Evolutionary conservation across 2,888 invertebrate genomes (phyloP).

Genomic region (Cylloceria caligata): DNA sequence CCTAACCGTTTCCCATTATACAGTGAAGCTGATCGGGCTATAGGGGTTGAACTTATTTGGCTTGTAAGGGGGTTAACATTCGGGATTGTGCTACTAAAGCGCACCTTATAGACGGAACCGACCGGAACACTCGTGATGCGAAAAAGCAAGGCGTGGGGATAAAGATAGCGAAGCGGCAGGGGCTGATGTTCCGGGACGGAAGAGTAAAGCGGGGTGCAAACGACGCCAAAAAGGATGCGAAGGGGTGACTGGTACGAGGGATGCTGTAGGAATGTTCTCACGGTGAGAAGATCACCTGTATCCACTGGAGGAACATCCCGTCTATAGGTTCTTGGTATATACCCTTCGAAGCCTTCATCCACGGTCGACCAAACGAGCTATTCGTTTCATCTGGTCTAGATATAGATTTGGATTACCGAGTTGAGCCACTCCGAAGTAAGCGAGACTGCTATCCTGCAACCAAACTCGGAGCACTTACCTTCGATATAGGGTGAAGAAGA

Average conservation of each 20-base stretch:
- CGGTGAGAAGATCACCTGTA: conserved; percentile 82
- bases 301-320: conserved; percentile 72
- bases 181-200: conserved; percentile 58
- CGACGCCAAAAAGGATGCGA: conserved; percentile 71
- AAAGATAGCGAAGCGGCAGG: conserved; percentile 63
- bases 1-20: conserved; percentile 82
- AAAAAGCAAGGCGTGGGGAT: conserved; percentile 43
- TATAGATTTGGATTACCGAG: conserved; percentile 63
- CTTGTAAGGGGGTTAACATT: conserved; percentile 73
- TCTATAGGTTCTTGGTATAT: neutral
- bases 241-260: conserved; percentile 78
- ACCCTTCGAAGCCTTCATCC: conserved; percentile 57
- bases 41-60: conserved; percentile 76
- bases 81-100: conserved; percentile 34
- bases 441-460: conserved; percentile 9
- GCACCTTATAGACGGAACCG: conserved; percentile 68
- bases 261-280: conserved; percentile 84
- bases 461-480: conserved; percentile 27
- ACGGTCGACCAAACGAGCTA: conserved; percentile 59
- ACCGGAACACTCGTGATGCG: conserved; percentile 31
- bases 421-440: conserved; percentile 50
- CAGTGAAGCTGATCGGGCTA: conserved; percentile 71
- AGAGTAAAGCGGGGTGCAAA: conserved; percentile 64
- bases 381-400: conserved; percentile 65
- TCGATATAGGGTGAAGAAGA: conserved; percentile 21